Evolutionary conservation across 1,140 invertebrate species (phyloP), one percentile per base, ranked within the genome.

Genomic region (Coenobita brevimanus): DNA sequence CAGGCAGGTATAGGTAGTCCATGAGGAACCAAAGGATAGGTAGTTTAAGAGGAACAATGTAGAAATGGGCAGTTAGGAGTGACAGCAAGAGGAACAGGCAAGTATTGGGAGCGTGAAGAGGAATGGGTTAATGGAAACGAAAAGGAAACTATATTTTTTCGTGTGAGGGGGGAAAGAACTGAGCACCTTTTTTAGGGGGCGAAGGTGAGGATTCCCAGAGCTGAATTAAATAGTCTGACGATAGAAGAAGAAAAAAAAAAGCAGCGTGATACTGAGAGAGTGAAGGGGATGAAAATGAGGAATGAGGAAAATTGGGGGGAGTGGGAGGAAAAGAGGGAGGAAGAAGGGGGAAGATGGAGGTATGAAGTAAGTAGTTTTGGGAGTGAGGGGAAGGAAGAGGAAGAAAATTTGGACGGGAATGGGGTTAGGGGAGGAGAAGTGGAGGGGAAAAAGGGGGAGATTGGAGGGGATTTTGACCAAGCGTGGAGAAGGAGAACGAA

Each of bases 401-500:
- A 8, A n/a, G 8, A 17, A 76, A 46, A 33, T 17, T 13, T 21
- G 69, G n/a, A 21, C 27, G 41, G 21, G 24, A 43, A 43, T 1
- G 41, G 24, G 71, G 6, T 8, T n/a, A 67, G 64, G 64, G 30
- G 30, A 43, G 46, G 73, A 46, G 30, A 33, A 38, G 21, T 38
- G 27, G 15, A 21, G 13, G 67, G 21, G 41, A 46, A 17, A 30
- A 30, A 38, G 24, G 17, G 57, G 46, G 24, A 1, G 15, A 30
- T 24, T 33, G 41, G 76, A 50, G 57, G 50, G 33, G 46, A 36
- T 36, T 46, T 30, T 30, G 57, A 17, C 76, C 43, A 57, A 79
- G 76, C 76, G 76, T 79, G 76, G 76, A 79, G 50, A 50, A 79
- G 50, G 57, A 33, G 57, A 50, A 79, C 33, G 43, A 30, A 57